A percentile compares a stretch with the other conserved stretches of the same genome.
These are phyloP conservation scores for Propithecus coquereli DNA, from an alignment of 2,113 vertebrate genomes.

Conservation along the genomic window DNA sequence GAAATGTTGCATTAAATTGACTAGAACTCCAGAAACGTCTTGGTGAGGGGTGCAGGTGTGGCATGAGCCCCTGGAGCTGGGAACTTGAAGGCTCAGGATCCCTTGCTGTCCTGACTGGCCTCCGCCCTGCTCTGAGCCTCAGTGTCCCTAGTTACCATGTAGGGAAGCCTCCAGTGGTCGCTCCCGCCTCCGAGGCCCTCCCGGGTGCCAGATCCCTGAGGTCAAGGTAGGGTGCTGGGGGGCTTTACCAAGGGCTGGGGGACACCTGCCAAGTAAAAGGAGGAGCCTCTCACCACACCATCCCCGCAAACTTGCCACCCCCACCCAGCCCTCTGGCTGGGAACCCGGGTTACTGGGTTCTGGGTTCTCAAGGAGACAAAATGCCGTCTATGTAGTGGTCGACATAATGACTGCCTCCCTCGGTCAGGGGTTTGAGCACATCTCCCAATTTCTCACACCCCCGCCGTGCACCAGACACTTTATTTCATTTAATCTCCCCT, in stretches of 20 bases:
- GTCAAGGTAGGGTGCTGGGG: background rate
- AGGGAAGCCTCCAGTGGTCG: background rate
- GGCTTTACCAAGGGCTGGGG: background rate
- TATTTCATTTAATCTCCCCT: background rate
- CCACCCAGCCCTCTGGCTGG: background rate
- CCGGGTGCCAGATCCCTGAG: background rate
- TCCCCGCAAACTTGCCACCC: fast-evolving
- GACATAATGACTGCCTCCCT: background rate
- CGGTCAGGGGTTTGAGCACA: background rate
- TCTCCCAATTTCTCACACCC: background rate
- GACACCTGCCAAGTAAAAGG: background rate
- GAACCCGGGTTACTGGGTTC: background rate
- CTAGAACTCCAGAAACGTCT: background rate
- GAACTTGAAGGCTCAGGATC: background rate
- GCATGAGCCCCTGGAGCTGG: background rate
- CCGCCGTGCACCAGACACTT: background rate
- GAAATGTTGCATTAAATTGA: background rate
- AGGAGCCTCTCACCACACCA: background rate
- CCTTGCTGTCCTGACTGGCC: background rate
- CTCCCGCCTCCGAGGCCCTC: background rate
- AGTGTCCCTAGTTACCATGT: background rate
- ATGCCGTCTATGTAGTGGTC: background rate
- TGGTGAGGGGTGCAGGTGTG: no score
- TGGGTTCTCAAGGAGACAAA: background rate
- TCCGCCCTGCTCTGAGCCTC: background rate